These are phyloP conservation scores for Propithecus coquereli DNA, from an alignment of 2,113 vertebrate species.

Conservation along the genomic window DNA sequence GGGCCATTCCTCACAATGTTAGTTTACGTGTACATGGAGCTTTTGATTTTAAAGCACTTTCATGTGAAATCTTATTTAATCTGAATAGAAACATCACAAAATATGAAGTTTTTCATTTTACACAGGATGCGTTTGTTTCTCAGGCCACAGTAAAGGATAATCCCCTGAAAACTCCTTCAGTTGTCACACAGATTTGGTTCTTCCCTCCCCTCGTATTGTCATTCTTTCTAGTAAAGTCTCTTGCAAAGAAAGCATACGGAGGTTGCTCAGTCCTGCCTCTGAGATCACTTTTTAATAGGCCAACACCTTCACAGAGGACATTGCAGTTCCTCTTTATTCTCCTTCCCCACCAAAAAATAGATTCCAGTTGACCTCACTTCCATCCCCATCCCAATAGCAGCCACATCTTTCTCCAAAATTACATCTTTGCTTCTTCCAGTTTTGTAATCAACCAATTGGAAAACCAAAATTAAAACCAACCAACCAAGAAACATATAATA, in stretches of 20 bases:
- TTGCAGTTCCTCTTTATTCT: background rate
- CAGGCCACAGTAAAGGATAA: background rate
- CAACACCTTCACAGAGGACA: background rate
- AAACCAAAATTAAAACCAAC: slow-evolving; percentile 2
- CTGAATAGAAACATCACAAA: background rate
- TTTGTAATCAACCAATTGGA: background rate
- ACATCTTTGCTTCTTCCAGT: background rate
- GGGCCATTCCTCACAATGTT: background rate
- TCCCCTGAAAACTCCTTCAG: background rate
- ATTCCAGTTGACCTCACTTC: background rate
- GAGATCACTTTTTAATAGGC: background rate
- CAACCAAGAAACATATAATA: background rate
- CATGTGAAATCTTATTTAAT: background rate
- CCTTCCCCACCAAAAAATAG: background rate
- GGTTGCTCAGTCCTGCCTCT: background rate
- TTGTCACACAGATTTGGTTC: background rate
- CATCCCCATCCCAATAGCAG: background rate
- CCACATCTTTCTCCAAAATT: background rate
- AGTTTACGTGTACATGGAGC: background rate
- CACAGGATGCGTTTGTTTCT: background rate
- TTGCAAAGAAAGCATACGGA: background rate
- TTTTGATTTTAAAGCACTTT: slow-evolving; percentile 19
- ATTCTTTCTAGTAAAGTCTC: background rate
- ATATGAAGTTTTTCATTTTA: background rate
- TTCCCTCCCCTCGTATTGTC: background rate